A percentile compares a stretch with the other conserved stretches of the same genome.
Conservation (phyloP, 2,888 invertebrate species). For the Ophonus ardosiacus region DNA sequence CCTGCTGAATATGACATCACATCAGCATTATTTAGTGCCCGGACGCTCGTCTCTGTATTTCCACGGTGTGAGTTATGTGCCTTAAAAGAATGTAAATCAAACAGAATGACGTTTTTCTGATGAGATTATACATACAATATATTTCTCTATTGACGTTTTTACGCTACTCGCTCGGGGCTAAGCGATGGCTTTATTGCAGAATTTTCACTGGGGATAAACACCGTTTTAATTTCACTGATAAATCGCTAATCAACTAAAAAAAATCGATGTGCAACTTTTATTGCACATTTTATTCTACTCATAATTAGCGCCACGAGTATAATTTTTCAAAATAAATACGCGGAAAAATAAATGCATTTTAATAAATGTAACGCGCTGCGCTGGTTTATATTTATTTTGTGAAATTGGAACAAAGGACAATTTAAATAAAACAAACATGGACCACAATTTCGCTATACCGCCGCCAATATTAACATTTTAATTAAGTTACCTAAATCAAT, state of each 20-base stretch:
- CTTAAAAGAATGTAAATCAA: constrained; percentile 64
- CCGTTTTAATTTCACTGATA: constrained; percentile 53
- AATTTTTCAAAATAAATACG: constrained; percentile 26
- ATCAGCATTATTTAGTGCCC: constrained; percentile 61
- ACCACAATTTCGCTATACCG: background rate
- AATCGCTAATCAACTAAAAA: constrained; percentile 51
- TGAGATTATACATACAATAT: constrained; percentile 62
- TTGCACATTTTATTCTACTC: constrained; percentile 8
- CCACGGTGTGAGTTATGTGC: constrained; percentile 60
- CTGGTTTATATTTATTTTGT: constrained; percentile 21
- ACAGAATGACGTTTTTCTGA: constrained; percentile 61
- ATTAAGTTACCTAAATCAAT: constrained; percentile 32
- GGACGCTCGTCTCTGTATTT: constrained; percentile 55
- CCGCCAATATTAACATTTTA: constrained; percentile 34
- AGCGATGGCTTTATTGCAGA: constrained; percentile 53
- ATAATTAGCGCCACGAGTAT: constrained; percentile 18
- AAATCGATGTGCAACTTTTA: constrained; percentile 21
- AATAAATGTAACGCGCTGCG: constrained; percentile 1
- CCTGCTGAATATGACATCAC: constrained; percentile 43
- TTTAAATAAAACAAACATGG: constrained; percentile 41
- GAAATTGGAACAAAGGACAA: constrained; percentile 15
- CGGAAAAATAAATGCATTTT: constrained; percentile 29
- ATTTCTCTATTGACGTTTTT: constrained; percentile 59
- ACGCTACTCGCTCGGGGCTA: constrained; percentile 38
- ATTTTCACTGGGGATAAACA: constrained; percentile 49